phyloP scores from a whole-genome alignment of 2,888 invertebrate genomes.

The Nephrocerus scutellatus region DNA sequence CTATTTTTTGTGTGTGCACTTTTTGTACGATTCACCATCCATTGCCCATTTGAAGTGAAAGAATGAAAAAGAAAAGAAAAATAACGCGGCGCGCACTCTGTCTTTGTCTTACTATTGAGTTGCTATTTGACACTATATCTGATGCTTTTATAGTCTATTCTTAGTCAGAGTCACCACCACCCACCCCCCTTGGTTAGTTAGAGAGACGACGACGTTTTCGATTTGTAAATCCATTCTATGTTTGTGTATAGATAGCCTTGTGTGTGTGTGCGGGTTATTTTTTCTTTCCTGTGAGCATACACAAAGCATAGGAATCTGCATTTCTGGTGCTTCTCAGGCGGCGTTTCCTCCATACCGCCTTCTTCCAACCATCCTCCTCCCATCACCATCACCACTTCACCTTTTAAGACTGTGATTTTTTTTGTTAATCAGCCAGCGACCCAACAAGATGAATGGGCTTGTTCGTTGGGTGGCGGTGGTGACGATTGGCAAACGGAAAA shows the following conservation, averaged over 20 bases:
- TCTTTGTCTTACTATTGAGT: slow-evolving; percentile 25
- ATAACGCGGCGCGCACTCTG: slow-evolving; percentile 14
- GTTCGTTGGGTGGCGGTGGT: neutral
- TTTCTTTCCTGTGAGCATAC: slow-evolving; percentile 12
- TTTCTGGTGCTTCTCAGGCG: slow-evolving; percentile 24
- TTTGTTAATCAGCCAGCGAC: slow-evolving; percentile 21
- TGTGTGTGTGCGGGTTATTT: no score
- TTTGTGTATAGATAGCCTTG: no score
- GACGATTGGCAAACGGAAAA: slow-evolving; percentile 5
- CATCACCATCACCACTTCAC: slow-evolving; percentile 12
- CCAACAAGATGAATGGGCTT: neutral
- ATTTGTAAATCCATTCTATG: no score
- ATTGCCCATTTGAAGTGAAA: neutral
- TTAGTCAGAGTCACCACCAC: no score
- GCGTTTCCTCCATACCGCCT: slow-evolving; percentile 21
- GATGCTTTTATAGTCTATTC: no score
- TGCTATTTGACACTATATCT: slow-evolving; percentile 25
- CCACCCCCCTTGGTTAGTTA: no score
- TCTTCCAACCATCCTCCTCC: no score
- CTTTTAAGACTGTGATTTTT: slow-evolving; percentile 8
- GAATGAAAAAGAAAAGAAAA: slow-evolving; percentile 2
- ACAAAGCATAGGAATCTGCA: slow-evolving; percentile 24
- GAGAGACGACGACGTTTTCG: no score
- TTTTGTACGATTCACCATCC: neutral
- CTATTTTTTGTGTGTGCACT: slow-evolving; percentile 13